A percentile compares a stretch with the other conserved stretches of the same genome.
Conservation (phyloP, 2,113 vertebrate genomes). For the Cephalophus harveyi region DNA sequence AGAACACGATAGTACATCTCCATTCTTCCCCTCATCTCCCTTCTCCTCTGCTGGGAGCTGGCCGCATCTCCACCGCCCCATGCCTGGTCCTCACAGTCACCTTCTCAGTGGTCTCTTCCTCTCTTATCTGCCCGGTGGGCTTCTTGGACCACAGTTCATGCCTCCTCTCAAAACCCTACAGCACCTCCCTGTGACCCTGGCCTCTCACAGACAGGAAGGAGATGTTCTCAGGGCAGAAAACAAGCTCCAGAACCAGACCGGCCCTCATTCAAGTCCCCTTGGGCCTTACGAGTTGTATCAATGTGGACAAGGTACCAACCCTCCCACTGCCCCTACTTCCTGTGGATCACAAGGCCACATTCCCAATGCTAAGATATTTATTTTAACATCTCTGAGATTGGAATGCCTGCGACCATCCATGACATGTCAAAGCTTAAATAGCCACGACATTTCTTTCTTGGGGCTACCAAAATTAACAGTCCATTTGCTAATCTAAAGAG, state of each 20-base stretch:
- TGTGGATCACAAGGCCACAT: background rate
- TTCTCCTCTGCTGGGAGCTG: background rate
- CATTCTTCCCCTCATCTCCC: background rate
- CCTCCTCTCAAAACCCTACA: background rate
- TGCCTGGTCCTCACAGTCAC: background rate
- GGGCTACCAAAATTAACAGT: background rate
- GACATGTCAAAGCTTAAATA: background rate
- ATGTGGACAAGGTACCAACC: background rate
- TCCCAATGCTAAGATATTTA: background rate
- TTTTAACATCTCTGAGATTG: background rate
- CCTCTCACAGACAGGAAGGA: background rate
- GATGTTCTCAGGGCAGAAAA: fast-evolving
- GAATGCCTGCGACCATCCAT: background rate
- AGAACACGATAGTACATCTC: fast-evolving
- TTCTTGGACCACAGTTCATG: background rate
- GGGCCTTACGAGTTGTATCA: background rate
- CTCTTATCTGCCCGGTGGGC: background rate
- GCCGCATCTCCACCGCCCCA: fast-evolving
- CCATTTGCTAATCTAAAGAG: background rate
- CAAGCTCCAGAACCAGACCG: fast-evolving
- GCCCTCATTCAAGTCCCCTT: fast-evolving
- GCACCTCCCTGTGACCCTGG: background rate
- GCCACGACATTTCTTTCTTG: background rate
- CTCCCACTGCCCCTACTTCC: background rate
- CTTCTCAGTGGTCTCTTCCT: background rate